Evolutionary conservation across 1,140 invertebrate genomes (phyloP).

Genomic region (Saccostrea cuccullata): DNA sequence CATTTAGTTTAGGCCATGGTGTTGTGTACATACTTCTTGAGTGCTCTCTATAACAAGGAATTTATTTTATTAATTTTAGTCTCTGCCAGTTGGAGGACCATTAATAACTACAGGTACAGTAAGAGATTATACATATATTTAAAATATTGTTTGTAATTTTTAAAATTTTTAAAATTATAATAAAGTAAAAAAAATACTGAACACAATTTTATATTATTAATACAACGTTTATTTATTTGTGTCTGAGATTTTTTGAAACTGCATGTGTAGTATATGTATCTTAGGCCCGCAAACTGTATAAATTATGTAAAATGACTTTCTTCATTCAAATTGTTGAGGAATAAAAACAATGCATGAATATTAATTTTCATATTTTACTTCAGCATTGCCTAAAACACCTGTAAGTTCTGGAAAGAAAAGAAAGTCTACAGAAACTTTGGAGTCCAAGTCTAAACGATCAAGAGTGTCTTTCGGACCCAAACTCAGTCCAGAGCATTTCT

Average conservation of each 20-base stretch:
- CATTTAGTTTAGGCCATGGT: too few species aligned
- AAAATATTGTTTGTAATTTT: too few species aligned
- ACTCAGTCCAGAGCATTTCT: slow-evolving; percentile 80
- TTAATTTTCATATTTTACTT: neutral
- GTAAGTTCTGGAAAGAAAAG: slow-evolving; percentile 58
- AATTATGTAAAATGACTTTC: too few species aligned
- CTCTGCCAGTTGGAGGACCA: slow-evolving; percentile 9
- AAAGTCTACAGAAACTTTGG: slow-evolving; percentile 59
- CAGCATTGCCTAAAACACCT: neutral
- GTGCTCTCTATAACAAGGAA: neutral
- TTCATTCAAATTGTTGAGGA: too few species aligned
- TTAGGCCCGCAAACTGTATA: too few species aligned
- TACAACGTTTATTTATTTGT: too few species aligned
- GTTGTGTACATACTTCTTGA: neutral
- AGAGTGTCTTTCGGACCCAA: slow-evolving; percentile 79
- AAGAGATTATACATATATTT: neutral
- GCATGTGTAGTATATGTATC: too few species aligned
- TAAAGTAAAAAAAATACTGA: too few species aligned
- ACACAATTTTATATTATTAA: too few species aligned
- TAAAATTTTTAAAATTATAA: too few species aligned
- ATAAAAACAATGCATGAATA: too few species aligned
- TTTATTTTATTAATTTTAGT: neutral
- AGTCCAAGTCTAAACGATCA: slow-evolving; percentile 66
- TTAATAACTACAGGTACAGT: neutral
- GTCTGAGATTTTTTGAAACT: too few species aligned